A percentile compares a stretch with the other conserved stretches of the same genome.
These are phyloP conservation scores for Calliopsis andreniformis DNA, from an alignment of 1,140 invertebrate species.

Conservation along the genomic window DNA sequence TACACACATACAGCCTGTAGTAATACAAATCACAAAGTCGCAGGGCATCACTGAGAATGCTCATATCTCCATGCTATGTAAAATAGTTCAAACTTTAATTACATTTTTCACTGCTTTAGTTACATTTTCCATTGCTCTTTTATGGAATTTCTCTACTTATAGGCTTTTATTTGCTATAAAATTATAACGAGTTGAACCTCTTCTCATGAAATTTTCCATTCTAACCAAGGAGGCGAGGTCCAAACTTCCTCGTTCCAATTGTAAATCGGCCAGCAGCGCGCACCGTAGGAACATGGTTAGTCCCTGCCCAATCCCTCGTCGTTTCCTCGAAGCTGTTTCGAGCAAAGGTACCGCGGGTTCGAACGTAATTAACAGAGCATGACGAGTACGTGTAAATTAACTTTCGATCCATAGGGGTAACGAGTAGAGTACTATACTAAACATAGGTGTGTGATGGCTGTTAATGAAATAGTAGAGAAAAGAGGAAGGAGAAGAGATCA, in stretches of 20 bases:
- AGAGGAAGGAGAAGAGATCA: not conserved
- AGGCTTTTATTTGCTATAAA: too few species aligned
- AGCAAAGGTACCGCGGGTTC: not conserved
- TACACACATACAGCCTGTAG: too few species aligned
- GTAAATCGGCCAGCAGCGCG: constrained; percentile 14
- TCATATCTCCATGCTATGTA: too few species aligned
- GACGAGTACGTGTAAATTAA: constrained; percentile 32
- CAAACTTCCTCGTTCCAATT: not conserved
- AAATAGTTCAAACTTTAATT: too few species aligned
- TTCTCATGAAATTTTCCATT: not conserved
- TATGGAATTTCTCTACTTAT: too few species aligned
- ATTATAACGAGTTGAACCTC: too few species aligned
- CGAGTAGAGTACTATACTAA: not conserved
- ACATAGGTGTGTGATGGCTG: not conserved
- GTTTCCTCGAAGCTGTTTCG: constrained; percentile 2
- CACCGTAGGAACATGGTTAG: constrained; percentile 17
- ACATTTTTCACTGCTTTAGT: too few species aligned
- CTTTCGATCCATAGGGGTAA: constrained; percentile 29
- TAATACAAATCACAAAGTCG: too few species aligned
- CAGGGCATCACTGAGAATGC: too few species aligned
- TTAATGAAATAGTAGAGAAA: constrained; percentile 24
- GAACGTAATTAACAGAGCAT: constrained; percentile 22
- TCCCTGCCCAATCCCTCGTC: not conserved
- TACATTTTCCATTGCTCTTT: too few species aligned
- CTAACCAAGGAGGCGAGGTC: not conserved